Conservation (phyloP, 2,797 vertebrate species). For the Eupleurogrammus muticus region DNA sequence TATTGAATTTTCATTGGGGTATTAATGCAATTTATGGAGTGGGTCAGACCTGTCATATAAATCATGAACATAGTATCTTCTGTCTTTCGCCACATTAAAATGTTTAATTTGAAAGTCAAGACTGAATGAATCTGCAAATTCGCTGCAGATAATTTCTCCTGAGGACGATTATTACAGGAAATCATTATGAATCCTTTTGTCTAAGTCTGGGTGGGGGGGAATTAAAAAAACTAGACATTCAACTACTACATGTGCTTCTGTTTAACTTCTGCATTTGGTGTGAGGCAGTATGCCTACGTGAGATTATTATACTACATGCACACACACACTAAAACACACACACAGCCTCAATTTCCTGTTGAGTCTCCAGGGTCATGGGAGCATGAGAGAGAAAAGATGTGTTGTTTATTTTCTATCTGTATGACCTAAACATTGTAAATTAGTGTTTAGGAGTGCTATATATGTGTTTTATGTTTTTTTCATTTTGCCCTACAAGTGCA, state of each 20-base stretch:
- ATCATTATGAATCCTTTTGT: too few species aligned
- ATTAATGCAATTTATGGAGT: too few species aligned
- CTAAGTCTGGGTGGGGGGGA: too few species aligned
- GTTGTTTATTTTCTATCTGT: conserved; percentile 4
- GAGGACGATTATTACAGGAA: too few species aligned
- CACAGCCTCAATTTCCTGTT: conserved; percentile 58
- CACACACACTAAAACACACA: conserved; percentile 38
- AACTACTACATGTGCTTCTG: not conserved
- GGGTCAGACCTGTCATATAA: too few species aligned
- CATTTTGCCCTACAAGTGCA: not conserved
- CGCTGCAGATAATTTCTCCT: too few species aligned
- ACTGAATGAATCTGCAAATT: too few species aligned
- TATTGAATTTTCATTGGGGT: too few species aligned
- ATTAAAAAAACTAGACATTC: too few species aligned
- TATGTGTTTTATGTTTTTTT: not conserved
- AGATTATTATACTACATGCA: conserved; percentile 28
- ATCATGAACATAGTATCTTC: too few species aligned
- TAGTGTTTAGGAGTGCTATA: not conserved
- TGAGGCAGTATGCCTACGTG: conserved; percentile 9
- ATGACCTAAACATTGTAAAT: not conserved
- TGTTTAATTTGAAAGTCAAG: too few species aligned
- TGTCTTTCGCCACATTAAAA: too few species aligned
- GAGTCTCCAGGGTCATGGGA: conserved; percentile 59
- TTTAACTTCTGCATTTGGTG: not conserved
- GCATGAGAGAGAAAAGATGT: conserved; percentile 63